Conservation (phyloP, 2,888 invertebrate species). For the Metacarcinus magister region DNA sequence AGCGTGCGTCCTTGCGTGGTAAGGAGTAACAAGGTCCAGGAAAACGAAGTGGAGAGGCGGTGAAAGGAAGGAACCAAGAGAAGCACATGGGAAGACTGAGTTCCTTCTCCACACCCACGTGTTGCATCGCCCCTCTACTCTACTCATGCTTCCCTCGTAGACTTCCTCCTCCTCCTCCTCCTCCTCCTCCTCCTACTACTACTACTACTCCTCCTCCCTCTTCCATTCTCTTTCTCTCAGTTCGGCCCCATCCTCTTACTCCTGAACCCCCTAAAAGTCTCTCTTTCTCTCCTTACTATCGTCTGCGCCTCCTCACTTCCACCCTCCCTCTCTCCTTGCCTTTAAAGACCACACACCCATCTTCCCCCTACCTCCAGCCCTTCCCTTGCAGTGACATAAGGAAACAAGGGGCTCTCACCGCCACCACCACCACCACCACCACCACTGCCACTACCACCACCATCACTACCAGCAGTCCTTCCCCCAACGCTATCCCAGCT, state of each 20-base stretch:
- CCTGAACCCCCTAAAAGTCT: constrained; percentile 16
- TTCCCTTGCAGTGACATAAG: constrained; percentile 7
- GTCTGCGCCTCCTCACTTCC: background rate
- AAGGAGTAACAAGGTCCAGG: background rate
- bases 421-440: background rate
- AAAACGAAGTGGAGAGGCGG: background rate
- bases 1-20: background rate
- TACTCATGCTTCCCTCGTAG: constrained; percentile 30
- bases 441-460: too few species aligned
- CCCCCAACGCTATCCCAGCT: constrained; percentile 18
- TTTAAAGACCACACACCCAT: background rate
- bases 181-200: background rate
- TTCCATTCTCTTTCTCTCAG: constrained; percentile 37
- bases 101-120: constrained; percentile 27
- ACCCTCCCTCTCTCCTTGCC: background rate
- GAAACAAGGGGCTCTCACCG: constrained; percentile 4
- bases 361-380: background rate
- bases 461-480: background rate
- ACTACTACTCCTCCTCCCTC: background rate
- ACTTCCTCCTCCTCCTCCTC: background rate
- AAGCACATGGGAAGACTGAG: background rate
- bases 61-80: background rate
- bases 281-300: constrained; percentile 4
- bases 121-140: constrained; percentile 1
- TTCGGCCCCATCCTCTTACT: constrained; percentile 17